Percentiles rank a stretch among this genome's conserved stretches.
These are phyloP conservation scores for Gnatocerus cornutus DNA, from an alignment of 2,888 invertebrate species.

Conservation along the genomic window DNA sequence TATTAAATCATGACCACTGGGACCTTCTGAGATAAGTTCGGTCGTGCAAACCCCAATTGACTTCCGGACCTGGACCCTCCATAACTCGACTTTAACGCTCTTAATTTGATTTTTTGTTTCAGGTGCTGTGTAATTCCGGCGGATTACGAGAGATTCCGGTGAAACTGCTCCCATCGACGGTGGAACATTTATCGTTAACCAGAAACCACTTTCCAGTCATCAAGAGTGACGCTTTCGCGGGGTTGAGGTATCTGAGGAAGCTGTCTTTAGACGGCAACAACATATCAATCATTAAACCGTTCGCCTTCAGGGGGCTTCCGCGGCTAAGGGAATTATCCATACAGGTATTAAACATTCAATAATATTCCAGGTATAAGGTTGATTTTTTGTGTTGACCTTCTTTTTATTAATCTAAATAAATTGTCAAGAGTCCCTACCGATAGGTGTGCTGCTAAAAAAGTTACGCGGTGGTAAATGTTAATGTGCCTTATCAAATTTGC, in stretches of 20 bases:
- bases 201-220: slow-evolving; percentile 89
- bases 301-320: slow-evolving; percentile 89
- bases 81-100: slow-evolving; percentile 31
- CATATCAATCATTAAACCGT: slow-evolving; percentile 86
- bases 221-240: slow-evolving; percentile 87
- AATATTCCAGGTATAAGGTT: too few species aligned
- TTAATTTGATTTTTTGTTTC: slow-evolving; percentile 64
- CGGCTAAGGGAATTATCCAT: slow-evolving; percentile 87
- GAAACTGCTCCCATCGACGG: slow-evolving; percentile 81
- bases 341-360: too few species aligned
- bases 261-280: slow-evolving; percentile 91
- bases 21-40: slow-evolving; percentile 16
- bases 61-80: slow-evolving; percentile 34
- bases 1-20: slow-evolving; percentile 17
- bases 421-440: too few species aligned
- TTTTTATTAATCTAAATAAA: too few species aligned
- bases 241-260: slow-evolving; percentile 85
- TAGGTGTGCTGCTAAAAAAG: too few species aligned
- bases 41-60: slow-evolving; percentile 33
- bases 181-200: slow-evolving; percentile 89
- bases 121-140: slow-evolving; percentile 93
- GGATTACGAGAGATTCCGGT: slow-evolving; percentile 86
- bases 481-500: too few species aligned
- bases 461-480: too few species aligned
- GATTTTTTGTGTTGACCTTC: too few species aligned